Evolutionary conservation across 2,797 vertebrate genomes (phyloP).

Genomic region (Characodon lateralis): DNA sequence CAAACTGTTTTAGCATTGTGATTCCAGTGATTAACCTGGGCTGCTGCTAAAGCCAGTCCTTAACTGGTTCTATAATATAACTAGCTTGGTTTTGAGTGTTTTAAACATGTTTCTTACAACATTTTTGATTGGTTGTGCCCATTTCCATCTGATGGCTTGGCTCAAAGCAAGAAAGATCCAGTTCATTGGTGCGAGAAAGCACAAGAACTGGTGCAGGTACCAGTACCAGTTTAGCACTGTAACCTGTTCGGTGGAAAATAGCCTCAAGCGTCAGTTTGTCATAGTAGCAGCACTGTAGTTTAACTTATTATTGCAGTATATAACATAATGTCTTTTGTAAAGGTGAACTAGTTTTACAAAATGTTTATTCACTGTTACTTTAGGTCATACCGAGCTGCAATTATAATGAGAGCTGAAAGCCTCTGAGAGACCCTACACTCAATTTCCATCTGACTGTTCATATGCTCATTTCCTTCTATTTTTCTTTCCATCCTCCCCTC

Average conservation of each 20-base stretch:
- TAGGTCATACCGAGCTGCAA: background rate
- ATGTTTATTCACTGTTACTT: slow-evolving; percentile 10
- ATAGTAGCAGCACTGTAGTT: background rate
- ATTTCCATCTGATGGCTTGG: background rate
- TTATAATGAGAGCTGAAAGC: slow-evolving; percentile 26
- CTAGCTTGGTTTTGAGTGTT: background rate
- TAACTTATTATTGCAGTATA: background rate
- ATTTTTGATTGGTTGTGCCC: background rate
- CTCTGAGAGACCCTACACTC: slow-evolving; percentile 11
- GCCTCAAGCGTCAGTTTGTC: background rate
- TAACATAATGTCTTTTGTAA: background rate
- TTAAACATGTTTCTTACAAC: background rate
- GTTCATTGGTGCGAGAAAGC: background rate
- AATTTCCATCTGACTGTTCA: slow-evolving; percentile 9
- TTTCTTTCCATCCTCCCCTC: background rate
- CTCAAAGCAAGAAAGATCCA: background rate
- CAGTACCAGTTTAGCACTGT: background rate
- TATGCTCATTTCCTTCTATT: slow-evolving; percentile 9
- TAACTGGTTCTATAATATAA: no score
- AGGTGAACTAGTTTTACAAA: background rate
- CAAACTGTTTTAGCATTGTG: no score
- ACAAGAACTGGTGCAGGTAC: background rate
- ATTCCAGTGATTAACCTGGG: no score
- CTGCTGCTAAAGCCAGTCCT: no score
- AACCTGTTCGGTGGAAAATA: background rate